Percentiles rank a stretch among this genome's conserved stretches.
Conservation (phyloP, 2,888 invertebrate genomes). For the Vesta saturnalis region DNA sequence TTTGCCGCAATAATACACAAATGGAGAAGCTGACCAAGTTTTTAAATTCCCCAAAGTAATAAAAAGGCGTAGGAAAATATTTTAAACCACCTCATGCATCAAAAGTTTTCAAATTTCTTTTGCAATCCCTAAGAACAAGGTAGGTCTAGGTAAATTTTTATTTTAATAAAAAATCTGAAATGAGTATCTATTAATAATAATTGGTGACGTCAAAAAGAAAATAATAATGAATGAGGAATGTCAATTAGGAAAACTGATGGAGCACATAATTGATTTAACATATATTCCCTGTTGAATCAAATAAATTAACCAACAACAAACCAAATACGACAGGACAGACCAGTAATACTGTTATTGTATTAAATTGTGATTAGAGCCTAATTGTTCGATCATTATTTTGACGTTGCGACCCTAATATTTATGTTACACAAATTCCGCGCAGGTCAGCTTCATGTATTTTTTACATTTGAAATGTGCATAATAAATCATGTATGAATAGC, state of each 20-base stretch:
- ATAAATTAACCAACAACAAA: constrained; percentile 4
- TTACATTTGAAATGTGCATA: not conserved
- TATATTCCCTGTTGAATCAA: constrained; percentile 12
- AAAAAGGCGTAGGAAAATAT: constrained; percentile 19
- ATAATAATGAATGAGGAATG: not conserved
- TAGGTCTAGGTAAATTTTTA: constrained; percentile 3
- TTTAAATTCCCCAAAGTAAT: constrained; percentile 25
- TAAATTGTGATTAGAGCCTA: not conserved
- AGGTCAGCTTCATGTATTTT: too few species aligned
- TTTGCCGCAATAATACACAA: constrained; percentile 22
- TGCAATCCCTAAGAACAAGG: not conserved
- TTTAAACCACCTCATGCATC: constrained; percentile 17
- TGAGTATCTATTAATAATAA: not conserved
- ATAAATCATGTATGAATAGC: not conserved
- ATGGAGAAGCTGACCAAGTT: constrained; percentile 17
- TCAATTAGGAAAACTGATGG: not conserved
- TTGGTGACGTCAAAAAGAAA: not conserved
- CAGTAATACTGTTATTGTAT: not conserved
- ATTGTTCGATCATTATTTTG: not conserved
- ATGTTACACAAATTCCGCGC: too few species aligned
- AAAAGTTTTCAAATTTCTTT: constrained; percentile 7
- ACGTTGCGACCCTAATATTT: not conserved
- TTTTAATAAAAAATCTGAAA: not conserved
- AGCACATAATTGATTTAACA: constrained; percentile 14
- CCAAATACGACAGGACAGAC: constrained; percentile 1